Percentiles rank a stretch among this genome's conserved stretches.
These are phyloP conservation scores for Orientallactaga bullata DNA, from an alignment of 2,113 vertebrate species.

Conservation along the genomic window DNA sequence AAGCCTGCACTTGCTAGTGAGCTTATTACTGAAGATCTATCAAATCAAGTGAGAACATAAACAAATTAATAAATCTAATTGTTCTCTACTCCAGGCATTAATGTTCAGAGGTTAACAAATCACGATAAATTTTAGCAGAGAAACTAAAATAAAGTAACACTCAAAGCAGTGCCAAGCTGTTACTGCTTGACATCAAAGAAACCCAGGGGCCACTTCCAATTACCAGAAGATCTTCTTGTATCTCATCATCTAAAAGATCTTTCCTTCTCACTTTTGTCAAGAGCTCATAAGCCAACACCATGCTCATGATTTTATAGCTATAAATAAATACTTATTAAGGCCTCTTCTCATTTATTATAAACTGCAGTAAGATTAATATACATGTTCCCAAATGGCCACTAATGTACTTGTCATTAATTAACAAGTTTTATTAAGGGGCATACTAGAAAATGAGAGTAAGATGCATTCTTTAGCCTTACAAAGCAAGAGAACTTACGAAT, in stretches of 20 bases:
- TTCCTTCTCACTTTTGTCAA: constrained; percentile 46
- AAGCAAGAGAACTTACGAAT: not conserved
- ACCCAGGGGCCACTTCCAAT: constrained; percentile 43
- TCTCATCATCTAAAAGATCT: constrained; percentile 28
- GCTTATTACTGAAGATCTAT: constrained; percentile 59
- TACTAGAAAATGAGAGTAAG: not conserved
- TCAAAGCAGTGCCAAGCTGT: constrained; percentile 7
- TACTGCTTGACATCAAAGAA: constrained; percentile 26
- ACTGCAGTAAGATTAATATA: constrained; percentile 41
- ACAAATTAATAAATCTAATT: constrained; percentile 76
- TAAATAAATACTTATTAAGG: constrained; percentile 47
- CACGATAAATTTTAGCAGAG: constrained; percentile 63
- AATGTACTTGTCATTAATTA: constrained; percentile 66
- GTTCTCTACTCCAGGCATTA: constrained; percentile 59
- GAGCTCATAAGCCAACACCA: not conserved
- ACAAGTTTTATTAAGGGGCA: constrained; percentile 43
- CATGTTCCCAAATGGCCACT: not conserved
- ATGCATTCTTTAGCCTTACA: not conserved
- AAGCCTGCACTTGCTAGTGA: constrained; percentile 71
- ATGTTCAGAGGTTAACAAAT: constrained; percentile 72
- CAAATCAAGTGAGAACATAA: constrained; percentile 78
- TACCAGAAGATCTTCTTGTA: constrained; percentile 35
- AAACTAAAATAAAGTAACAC: not conserved
- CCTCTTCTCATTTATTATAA: constrained; percentile 42
- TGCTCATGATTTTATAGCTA: constrained; percentile 39